Percentiles rank a stretch among this genome's conserved stretches.
Conservation (phyloP, 2,888 invertebrate species). For the Xylota sylvarum region DNA sequence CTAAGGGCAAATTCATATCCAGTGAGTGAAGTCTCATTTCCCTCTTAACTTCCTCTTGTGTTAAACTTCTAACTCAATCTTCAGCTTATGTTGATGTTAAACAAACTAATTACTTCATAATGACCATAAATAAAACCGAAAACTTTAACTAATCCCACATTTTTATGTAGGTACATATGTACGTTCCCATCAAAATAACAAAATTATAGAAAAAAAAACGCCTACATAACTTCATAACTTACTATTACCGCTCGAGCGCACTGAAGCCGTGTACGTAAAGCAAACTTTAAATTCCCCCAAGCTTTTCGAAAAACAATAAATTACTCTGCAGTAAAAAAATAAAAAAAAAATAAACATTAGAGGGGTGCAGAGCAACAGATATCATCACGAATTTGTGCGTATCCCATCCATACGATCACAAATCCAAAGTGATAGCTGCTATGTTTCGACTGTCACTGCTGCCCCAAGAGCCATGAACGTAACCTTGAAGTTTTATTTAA, state of each 20-base stretch:
- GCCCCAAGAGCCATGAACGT: constrained; percentile 71
- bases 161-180: background rate
- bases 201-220: constrained; percentile 6
- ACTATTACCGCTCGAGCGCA: constrained; percentile 27
- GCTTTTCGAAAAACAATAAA: constrained; percentile 55
- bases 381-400: constrained; percentile 59
- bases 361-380: constrained; percentile 26
- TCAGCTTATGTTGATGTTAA: background rate
- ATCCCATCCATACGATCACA: constrained; percentile 51
- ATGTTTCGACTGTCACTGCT: constrained; percentile 54
- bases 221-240: constrained; percentile 26
- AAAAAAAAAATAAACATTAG: constrained; percentile 14
- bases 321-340: constrained; percentile 54
- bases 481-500: constrained; percentile 75
- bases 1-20: background rate
- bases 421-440: constrained; percentile 61
- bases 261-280: constrained; percentile 25
- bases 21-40: background rate
- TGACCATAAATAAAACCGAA: constrained; percentile 23
- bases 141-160: constrained; percentile 1
- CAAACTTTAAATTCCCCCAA: constrained; percentile 47
- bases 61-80: background rate
- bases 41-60: background rate
- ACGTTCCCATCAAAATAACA: constrained; percentile 6
- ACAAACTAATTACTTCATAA: constrained; percentile 30